phyloP scores from a whole-genome alignment of 2,888 invertebrate genomes.

The Caenorhabditis drosophilae region DNA sequence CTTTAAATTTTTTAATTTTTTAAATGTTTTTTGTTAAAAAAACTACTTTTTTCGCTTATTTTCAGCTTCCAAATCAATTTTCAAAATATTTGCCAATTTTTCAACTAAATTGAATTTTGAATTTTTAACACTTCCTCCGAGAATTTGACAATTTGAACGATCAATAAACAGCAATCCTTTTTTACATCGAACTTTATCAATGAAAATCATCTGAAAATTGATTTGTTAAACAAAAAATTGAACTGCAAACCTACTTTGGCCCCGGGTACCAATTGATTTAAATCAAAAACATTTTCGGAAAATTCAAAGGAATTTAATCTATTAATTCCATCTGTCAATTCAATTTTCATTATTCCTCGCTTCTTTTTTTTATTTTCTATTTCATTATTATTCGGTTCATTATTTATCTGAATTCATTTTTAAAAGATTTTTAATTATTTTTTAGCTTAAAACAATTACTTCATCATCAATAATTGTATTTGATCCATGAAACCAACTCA shows the following conservation, averaged over 20 bases:
- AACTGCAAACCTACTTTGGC: constrained; percentile 5
- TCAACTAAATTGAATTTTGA: constrained; percentile 6
- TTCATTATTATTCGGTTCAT: constrained; percentile 1
- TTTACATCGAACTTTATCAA: constrained; percentile 16
- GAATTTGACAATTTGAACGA: constrained; percentile 11
- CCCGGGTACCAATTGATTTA: constrained; percentile 7
- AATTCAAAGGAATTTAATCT: constrained; percentile 15
- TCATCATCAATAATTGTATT: constrained; percentile 1
- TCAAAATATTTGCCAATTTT: constrained; percentile 7
- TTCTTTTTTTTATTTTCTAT: constrained; percentile 10
- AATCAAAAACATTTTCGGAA: constrained; percentile 10
- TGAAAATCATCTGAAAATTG: constrained; percentile 11
- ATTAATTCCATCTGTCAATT: constrained; percentile 20
- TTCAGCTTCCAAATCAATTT: constrained; percentile 23
- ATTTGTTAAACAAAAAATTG: background rate
- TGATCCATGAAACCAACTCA: constrained; percentile 36
- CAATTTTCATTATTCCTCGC: constrained; percentile 26
- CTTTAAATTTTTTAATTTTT: background rate
- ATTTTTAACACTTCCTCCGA: constrained; percentile 15
- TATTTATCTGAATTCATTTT: background rate
- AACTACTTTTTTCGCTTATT: constrained; percentile 17
- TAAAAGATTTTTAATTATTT: background rate
- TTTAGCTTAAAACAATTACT: background rate
- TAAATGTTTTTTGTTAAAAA: background rate
- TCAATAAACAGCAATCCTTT: constrained; percentile 16